phyloP scores from a whole-genome alignment of 2,797 vertebrate species.

The Huso huso region DNA sequence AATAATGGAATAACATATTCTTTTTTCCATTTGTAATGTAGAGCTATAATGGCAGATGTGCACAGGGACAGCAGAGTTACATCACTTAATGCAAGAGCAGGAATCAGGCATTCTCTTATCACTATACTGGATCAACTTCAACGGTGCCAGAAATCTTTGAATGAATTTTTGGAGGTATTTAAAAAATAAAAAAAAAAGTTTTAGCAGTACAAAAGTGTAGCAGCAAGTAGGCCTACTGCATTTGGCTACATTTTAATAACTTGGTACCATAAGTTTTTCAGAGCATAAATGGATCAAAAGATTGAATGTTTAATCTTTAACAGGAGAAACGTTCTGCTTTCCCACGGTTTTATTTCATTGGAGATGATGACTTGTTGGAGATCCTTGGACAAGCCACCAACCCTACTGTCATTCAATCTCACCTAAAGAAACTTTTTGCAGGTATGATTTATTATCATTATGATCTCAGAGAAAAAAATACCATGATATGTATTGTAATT shows the following conservation, averaged over 20 bases:
- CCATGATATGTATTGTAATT: too few species aligned
- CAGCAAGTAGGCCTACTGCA: slow-evolving; percentile 28
- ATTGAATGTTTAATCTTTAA: too few species aligned
- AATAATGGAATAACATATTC: too few species aligned
- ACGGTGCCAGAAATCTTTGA: slow-evolving; percentile 93
- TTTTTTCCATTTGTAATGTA: slow-evolving; percentile 32
- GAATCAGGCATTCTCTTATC: slow-evolving; percentile 78
- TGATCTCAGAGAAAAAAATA: neutral
- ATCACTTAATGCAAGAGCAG: slow-evolving; percentile 70
- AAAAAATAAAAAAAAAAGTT: slow-evolving; percentile 26
- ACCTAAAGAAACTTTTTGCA: slow-evolving; percentile 94
- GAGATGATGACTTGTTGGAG: slow-evolving; percentile 92
- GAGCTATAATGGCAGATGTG: slow-evolving; percentile 85
- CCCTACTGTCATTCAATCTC: slow-evolving; percentile 85
- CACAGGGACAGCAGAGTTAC: slow-evolving; percentile 80
- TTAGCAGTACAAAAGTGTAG: too few species aligned
- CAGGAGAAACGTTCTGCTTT: slow-evolving; percentile 95
- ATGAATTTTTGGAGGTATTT: slow-evolving; percentile 90
- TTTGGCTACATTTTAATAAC: too few species aligned
- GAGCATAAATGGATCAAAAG: too few species aligned
- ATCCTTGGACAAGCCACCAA: slow-evolving; percentile 92
- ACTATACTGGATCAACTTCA: slow-evolving; percentile 90
- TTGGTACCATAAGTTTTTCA: too few species aligned
- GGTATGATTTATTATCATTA: slow-evolving; percentile 52
- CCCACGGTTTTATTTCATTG: slow-evolving; percentile 94